These are phyloP conservation scores for Leptestheria dahalacensis DNA, from an alignment of 1,140 invertebrate genomes.

Conservation along the genomic window DNA sequence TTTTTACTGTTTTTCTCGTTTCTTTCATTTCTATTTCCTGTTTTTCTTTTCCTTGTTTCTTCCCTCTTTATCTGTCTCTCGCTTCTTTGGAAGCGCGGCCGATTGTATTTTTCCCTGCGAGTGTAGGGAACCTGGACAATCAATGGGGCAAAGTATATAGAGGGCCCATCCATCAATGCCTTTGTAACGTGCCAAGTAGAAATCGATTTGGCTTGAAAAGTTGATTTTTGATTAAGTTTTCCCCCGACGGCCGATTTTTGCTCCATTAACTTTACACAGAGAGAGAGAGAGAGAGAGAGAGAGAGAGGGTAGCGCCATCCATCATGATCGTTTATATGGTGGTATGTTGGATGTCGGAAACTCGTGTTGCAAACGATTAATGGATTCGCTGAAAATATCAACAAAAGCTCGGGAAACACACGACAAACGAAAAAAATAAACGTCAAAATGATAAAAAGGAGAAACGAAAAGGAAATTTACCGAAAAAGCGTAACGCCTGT, in stretches of 20 bases:
- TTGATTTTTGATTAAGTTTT: neutral
- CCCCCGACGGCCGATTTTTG: neutral
- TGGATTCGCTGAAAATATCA: slow-evolving; percentile 1
- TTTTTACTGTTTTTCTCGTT: no score
- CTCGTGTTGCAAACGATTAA: neutral
- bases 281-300: neutral
- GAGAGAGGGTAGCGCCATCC: neutral
- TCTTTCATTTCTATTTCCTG: no score
- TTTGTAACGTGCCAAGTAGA: neutral
- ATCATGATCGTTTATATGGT: neutral
- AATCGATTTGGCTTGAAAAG: neutral
- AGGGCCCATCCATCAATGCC: neutral
- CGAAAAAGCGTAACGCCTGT: no score
- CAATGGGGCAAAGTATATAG: no score
- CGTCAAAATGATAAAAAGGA: neutral
- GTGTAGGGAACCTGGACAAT: no score
- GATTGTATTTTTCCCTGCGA: no score
- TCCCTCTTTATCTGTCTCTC: no score
- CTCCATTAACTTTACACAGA: neutral
- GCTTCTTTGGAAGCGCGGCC: no score
- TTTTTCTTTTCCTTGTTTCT: no score
- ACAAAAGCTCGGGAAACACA: neutral
- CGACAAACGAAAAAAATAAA: neutral
- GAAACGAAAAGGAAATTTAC: neutral
- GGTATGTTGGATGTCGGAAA: neutral